phyloP scores from a whole-genome alignment of 2,797 vertebrate species.

The Uromys caudimaculatus region DNA sequence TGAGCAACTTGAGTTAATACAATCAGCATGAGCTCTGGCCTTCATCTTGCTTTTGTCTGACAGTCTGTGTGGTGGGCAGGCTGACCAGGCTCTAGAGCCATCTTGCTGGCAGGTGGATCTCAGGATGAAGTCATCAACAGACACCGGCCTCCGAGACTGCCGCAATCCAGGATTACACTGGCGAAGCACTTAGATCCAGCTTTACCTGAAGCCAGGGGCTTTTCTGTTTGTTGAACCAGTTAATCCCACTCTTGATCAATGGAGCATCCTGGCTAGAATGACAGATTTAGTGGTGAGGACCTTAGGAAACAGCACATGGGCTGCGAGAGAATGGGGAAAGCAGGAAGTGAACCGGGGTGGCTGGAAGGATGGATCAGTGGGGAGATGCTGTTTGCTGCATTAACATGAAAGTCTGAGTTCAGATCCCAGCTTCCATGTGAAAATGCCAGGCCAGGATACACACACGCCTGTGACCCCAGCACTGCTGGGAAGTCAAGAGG shows the following conservation, averaged over 20 bases:
- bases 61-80: neutral
- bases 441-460: neutral
- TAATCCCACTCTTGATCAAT: neutral
- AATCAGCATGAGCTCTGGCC: neutral
- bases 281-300: neutral
- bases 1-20: neutral
- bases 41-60: neutral
- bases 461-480: neutral
- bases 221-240: neutral
- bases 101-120: neutral
- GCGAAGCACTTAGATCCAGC: neutral
- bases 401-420: neutral
- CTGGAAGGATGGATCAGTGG: neutral
- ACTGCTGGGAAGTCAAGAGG: neutral
- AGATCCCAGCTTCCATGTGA: neutral
- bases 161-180: neutral
- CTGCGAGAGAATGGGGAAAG: neutral
- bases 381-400: neutral
- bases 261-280: neutral
- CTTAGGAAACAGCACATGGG: neutral
- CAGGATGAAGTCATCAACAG: neutral
- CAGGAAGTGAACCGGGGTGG: neutral
- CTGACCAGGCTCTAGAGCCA: neutral
- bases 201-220: constrained; percentile 1
- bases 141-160: neutral